Conservation (phyloP, 37 sponge, comb jelly and placozoan species). For the Corticium candelabrum region DNA sequence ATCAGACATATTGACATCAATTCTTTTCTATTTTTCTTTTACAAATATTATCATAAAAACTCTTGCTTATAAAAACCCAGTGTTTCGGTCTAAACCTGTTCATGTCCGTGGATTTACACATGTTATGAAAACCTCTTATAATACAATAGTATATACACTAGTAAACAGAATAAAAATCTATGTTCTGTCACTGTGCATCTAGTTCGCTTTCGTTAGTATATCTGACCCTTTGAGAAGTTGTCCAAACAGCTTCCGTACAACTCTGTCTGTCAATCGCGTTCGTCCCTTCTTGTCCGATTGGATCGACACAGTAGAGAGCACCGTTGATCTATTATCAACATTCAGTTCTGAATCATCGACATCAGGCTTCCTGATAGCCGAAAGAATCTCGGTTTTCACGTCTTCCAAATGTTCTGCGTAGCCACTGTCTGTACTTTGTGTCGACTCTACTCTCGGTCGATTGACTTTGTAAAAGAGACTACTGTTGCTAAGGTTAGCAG, state of each 20-base stretch:
- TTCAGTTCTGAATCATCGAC: background rate
- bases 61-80: no score
- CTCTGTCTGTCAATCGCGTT: background rate
- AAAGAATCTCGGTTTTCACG: background rate
- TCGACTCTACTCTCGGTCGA: background rate
- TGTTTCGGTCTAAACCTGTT: no score
- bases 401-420: background rate
- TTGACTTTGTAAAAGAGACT: background rate
- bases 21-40: no score
- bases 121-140: no score
- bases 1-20: no score
- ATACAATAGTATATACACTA: no score
- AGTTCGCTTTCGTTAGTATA: no score
- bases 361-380: background rate
- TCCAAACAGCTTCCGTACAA: background rate
- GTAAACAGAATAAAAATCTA: no score
- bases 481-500: background rate
- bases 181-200: no score
- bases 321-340: background rate
- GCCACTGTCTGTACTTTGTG: background rate
- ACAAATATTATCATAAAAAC: no score
- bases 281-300: background rate
- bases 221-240: background rate
- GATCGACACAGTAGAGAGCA: background rate
- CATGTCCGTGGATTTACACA: no score